Conservation (phyloP, 2,797 vertebrate species). For the Clamator glandarius region DNA sequence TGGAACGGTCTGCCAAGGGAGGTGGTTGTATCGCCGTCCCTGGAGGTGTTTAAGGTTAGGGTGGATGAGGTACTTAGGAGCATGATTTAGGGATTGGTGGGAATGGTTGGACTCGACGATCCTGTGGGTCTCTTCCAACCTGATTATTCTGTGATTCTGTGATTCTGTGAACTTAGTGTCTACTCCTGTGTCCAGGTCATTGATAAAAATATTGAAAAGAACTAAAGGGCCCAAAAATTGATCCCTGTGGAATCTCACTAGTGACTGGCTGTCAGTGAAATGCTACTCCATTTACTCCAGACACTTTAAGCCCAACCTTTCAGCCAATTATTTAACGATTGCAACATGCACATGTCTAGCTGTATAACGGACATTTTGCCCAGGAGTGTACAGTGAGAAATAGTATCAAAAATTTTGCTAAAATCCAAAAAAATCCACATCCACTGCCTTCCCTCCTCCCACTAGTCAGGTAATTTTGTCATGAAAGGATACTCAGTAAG, state of each 20-base stretch:
- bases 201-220: neutral
- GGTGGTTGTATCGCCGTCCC: too few species aligned
- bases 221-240: neutral
- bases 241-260: neutral
- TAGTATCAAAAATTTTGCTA: neutral
- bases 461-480: neutral
- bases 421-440: accelerated
- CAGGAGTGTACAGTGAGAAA: neutral
- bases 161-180: too few species aligned
- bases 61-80: too few species aligned
- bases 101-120: too few species aligned
- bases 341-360: neutral
- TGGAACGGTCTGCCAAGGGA: too few species aligned
- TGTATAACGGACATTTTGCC: neutral
- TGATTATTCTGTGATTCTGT: too few species aligned
- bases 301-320: neutral
- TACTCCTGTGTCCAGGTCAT: neutral
- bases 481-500: neutral
- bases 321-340: neutral
- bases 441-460: neutral
- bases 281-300: neutral
- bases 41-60: too few species aligned
- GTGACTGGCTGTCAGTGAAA: neutral
- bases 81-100: too few species aligned
- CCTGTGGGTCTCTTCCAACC: too few species aligned